These are phyloP conservation scores for Synanceia verrucosa DNA, from an alignment of 2,797 vertebrate species.

Conservation along the genomic window DNA sequence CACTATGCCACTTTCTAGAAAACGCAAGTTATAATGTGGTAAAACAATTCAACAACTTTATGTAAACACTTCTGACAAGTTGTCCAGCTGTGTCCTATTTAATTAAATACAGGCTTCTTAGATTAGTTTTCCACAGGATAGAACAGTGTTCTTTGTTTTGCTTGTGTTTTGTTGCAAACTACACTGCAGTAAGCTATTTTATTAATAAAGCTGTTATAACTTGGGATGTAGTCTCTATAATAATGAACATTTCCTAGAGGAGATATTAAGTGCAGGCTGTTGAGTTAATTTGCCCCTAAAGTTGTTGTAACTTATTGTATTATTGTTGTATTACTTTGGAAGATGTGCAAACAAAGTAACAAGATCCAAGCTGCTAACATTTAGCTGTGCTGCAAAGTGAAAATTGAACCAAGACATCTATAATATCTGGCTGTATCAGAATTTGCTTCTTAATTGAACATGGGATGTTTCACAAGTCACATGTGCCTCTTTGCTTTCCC, in stretches of 20 bases:
- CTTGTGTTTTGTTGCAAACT: slow-evolving; percentile 3
- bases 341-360: not conserved
- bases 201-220: not conserved
- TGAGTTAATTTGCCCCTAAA: not conserved
- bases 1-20: slow-evolving; percentile 1
- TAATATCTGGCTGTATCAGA: slow-evolving; percentile 1
- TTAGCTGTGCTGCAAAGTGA: not conserved
- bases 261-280: not conserved
- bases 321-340: slow-evolving; percentile 1
- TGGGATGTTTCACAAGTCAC: not conserved
- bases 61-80: slow-evolving; percentile 14
- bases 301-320: slow-evolving; percentile 3
- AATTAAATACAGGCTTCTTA: not conserved
- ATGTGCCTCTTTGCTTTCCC: not conserved
- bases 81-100: slow-evolving; percentile 1
- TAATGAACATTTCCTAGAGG: not conserved
- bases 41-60: slow-evolving; percentile 14
- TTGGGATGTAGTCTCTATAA: not conserved
- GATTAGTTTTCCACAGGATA: not conserved
- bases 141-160: not conserved
- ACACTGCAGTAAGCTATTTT: not conserved
- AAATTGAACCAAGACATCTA: not conserved
- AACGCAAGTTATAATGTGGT: slow-evolving; percentile 4
- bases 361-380: not conserved
- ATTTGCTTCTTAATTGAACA: not conserved